A percentile compares a stretch with the other conserved stretches of the same genome.
Evolutionary conservation across 2,797 vertebrate species (phyloP).

Genomic region (Oryzias sinensis): DNA sequence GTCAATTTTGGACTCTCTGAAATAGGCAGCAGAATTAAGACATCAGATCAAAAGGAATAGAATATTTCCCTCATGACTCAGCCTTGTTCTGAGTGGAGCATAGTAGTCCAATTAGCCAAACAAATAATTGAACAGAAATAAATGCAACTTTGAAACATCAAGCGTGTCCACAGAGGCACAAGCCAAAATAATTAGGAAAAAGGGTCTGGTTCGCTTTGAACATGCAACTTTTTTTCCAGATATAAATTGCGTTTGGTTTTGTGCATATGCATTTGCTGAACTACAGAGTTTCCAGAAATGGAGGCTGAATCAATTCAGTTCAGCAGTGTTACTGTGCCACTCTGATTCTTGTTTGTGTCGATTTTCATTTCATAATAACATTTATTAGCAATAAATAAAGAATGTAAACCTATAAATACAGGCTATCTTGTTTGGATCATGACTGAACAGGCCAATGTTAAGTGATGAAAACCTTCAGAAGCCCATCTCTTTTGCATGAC

Average conservation of each 20-base stretch:
- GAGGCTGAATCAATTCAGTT: slow-evolving; percentile 36
- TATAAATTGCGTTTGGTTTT: slow-evolving; percentile 67
- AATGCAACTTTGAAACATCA: slow-evolving; percentile 69
- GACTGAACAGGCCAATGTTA: background rate
- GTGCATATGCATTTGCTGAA: slow-evolving; percentile 57
- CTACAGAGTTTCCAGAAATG: slow-evolving; percentile 54
- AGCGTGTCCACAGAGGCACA: slow-evolving; percentile 58
- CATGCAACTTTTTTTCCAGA: slow-evolving; percentile 56
- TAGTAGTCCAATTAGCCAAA: slow-evolving; percentile 77
- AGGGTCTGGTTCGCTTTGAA: slow-evolving; percentile 70
- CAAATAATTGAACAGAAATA: slow-evolving; percentile 81
- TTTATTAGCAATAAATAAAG: slow-evolving; percentile 6
- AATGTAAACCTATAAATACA: background rate
- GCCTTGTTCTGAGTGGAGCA: slow-evolving; percentile 67
- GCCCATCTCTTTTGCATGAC: background rate
- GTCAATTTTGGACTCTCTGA: slow-evolving; percentile 71
- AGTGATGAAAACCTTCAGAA: background rate
- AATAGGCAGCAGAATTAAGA: slow-evolving; percentile 73
- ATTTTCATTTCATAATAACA: slow-evolving; percentile 10
- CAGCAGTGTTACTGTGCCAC: slow-evolving; percentile 16
- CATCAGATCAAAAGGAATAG: slow-evolving; percentile 79
- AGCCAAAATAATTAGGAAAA: slow-evolving; percentile 68
- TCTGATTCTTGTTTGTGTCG: slow-evolving; percentile 25
- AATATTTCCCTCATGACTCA: slow-evolving; percentile 73
- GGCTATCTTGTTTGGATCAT: slow-evolving; percentile 1